These are phyloP conservation scores for Cercopithecus petaurista DNA, from an alignment of 2,797 vertebrate genomes.

Conservation along the genomic window DNA sequence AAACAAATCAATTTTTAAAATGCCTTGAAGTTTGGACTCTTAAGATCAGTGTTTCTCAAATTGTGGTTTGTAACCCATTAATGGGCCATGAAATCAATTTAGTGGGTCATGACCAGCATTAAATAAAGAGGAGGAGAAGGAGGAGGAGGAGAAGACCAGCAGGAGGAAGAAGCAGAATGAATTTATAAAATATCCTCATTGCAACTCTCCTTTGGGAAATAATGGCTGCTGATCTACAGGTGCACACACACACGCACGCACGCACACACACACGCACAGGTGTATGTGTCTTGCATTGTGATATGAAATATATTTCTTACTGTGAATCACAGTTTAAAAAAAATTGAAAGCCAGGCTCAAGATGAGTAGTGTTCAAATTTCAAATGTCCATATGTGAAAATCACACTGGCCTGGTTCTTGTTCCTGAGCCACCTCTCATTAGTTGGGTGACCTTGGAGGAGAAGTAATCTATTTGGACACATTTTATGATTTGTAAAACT, in stretches of 20 bases:
- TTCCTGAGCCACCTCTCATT: background rate
- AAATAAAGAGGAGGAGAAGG: background rate
- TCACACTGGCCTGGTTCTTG: background rate
- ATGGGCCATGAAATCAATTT: constrained; percentile 58
- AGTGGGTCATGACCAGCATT: constrained; percentile 41
- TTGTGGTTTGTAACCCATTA: constrained; percentile 50
- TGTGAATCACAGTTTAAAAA: background rate
- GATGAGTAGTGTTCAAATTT: constrained; percentile 18
- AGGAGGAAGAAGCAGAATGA: background rate
- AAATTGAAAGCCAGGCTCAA: background rate
- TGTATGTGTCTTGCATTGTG: background rate
- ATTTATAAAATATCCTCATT: constrained; percentile 31
- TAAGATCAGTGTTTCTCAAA: constrained; percentile 56
- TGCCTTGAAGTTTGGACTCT: constrained; percentile 43
- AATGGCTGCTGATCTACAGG: background rate
- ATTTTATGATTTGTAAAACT: constrained; percentile 14
- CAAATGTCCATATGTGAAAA: background rate
- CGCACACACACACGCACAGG: background rate
- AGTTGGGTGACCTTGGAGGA: background rate
- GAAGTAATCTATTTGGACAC: background rate
- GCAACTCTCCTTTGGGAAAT: constrained; percentile 29
- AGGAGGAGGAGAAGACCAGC: background rate
- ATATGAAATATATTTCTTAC: background rate
- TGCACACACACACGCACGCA: too few relatives aligned
- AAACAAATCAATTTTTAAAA: constrained; percentile 58